phyloP scores from a whole-genome alignment of 1,140 invertebrate genomes.

The Macrostomum lignano region DNA sequence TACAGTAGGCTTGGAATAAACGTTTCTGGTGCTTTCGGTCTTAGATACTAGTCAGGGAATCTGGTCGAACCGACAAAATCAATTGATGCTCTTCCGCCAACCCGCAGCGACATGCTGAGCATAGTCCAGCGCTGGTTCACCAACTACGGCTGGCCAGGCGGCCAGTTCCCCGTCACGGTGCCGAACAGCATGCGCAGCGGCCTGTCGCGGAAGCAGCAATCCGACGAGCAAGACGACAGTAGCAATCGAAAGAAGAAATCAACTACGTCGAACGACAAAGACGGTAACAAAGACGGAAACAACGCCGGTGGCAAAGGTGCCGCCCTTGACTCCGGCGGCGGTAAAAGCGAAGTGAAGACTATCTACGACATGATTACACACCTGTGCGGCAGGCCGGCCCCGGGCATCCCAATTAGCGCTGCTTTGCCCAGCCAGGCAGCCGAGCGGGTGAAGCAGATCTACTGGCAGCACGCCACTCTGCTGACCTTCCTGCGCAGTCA shows the following conservation, averaged over 20 bases:
- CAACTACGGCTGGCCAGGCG: conserved; percentile 21
- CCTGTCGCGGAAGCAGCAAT: too few relatives aligned
- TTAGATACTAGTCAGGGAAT: too few relatives aligned
- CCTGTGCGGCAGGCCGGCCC: conserved; percentile 17
- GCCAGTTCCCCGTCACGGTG: conserved; percentile 20
- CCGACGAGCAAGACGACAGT: too few relatives aligned
- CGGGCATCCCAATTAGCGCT: conserved; percentile 19
- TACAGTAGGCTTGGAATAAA: too few relatives aligned
- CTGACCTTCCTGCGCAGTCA: conserved; percentile 26
- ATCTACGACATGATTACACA: conserved; percentile 26
- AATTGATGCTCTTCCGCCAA: too few relatives aligned
- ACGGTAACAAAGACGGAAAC: conserved; percentile 1
- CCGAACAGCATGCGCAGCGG: conserved; percentile 18
- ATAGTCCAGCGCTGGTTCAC: conserved; percentile 24
- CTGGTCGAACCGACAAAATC: too few relatives aligned
- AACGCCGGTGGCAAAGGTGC: not conserved
- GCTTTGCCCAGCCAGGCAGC: conserved; percentile 16
- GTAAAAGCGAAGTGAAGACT: too few relatives aligned
- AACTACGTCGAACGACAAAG: not conserved
- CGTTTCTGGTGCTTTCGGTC: too few relatives aligned
- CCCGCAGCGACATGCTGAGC: conserved; percentile 17
- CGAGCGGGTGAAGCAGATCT: conserved; percentile 22
- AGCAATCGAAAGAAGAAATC: too few relatives aligned
- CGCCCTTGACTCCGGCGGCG: conserved; percentile 16
- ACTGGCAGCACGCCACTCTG: conserved; percentile 25